Evolutionary conservation across 2,113 vertebrate genomes (phyloP), one percentile per base, ranked within the genome.

Genomic region (Climacteris rufus): DNA sequence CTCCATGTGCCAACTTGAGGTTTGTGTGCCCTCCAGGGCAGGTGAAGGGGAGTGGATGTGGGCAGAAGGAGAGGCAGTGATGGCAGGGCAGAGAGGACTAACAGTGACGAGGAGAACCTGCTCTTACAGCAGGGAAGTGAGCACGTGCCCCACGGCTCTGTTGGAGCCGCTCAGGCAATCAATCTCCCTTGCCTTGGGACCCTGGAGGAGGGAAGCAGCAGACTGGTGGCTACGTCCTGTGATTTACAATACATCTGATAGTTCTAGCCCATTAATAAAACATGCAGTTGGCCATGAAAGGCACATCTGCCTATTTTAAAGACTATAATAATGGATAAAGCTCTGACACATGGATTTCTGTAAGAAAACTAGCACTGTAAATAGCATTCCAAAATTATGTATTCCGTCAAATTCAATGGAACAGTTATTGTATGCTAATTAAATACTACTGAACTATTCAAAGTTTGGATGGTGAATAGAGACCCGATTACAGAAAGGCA

Each of bases 371-470:
- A 53, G 75, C 69, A 45, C 75, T 95, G 90, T 63, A 94, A 95
- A 96, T 83, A 96, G 78, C 93, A 93, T 95, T 97, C 91, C 94
- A 94, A 96, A 95, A 94, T 85, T 40, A 95, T 90, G 82, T 94
- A 89, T 96, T 94, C 66, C 59, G 57, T 94, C 89, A 93, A 72
- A 93, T 94, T 93, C 93, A 97, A 57, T 90, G 91, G 96, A 94
- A 96, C 93, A 96, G 93, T 96, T 96, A 97, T 91, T 97, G 93
- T 95, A 96, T 80, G 90, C 75, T 96, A 94, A 97, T 96, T 93
- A 94, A 94, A 83, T 80, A 95, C 93, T 95, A 96, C 94, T 95
- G 95, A 95, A 94, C 69, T 87, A 78, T 92, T 96, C 23, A 56
- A 83, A 0, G 2, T 74, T 83, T 93, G 81, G 93, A 91, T 87